Evolutionary conservation across 1,140 invertebrate genomes (phyloP).

Genomic region (Cryptotermes secundus): DNA sequence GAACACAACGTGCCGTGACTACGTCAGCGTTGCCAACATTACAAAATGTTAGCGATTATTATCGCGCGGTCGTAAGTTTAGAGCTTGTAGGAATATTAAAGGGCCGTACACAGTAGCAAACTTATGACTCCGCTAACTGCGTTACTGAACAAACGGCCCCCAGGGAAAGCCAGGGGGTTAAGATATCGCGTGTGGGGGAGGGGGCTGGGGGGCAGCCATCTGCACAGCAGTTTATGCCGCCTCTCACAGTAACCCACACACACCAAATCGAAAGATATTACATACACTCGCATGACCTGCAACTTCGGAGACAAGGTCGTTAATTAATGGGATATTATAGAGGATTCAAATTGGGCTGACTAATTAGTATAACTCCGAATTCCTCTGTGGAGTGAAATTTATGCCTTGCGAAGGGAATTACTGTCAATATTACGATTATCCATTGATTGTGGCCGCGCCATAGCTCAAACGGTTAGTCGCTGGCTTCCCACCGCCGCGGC

Average conservation of each 20-base stretch:
- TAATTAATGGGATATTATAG: slow-evolving; percentile 1
- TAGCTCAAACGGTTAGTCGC: no score
- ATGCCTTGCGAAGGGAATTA: no score
- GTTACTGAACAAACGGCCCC: neutral
- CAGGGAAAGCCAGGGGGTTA: neutral
- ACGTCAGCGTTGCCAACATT: neutral
- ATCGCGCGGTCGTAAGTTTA: neutral
- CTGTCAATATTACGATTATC: no score
- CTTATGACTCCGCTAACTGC: neutral
- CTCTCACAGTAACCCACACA: neutral
- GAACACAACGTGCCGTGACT: neutral
- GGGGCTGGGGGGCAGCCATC: no score
- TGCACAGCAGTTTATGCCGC: neutral
- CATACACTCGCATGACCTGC: neutral
- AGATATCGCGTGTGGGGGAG: neutral
- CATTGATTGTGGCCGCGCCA: no score
- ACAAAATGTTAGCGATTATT: neutral
- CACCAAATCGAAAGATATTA: neutral
- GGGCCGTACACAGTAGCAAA: neutral
- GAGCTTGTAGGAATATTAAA: neutral
- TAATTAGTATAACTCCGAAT: neutral
- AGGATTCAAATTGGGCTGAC: neutral
- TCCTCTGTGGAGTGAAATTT: no score
- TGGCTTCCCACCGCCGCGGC: no score
- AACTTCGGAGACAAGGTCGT: neutral